Evolutionary conservation across 2,888 invertebrate genomes (phyloP).

Genomic region (Cataglyphis livida): DNA sequence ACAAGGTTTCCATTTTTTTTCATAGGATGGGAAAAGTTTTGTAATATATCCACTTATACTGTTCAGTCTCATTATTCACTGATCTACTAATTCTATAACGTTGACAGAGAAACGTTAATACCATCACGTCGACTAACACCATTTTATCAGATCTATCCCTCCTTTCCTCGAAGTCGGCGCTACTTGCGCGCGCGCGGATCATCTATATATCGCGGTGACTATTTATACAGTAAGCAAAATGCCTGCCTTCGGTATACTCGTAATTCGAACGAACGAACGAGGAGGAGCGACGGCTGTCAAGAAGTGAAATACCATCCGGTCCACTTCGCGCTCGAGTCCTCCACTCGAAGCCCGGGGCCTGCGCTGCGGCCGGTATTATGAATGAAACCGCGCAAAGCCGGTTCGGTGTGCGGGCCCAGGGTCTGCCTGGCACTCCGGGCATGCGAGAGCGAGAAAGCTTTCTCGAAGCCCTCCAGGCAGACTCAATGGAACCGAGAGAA

Average conservation of each 20-base stretch:
- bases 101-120: slow-evolving; percentile 28
- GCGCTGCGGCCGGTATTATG: slow-evolving; percentile 70
- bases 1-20: not conserved
- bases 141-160: slow-evolving; percentile 25
- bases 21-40: not conserved
- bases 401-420: slow-evolving; percentile 54
- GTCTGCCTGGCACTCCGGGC: slow-evolving; percentile 36
- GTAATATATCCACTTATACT: slow-evolving; percentile 20
- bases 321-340: slow-evolving; percentile 75
- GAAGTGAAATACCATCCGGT: slow-evolving; percentile 81
- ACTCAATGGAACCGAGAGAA: slow-evolving; percentile 79
- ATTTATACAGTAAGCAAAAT: slow-evolving; percentile 76
- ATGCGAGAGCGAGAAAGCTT: slow-evolving; percentile 63
- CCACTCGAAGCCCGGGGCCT: slow-evolving; percentile 76
- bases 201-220: slow-evolving; percentile 65
- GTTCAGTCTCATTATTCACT: slow-evolving; percentile 25
- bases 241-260: slow-evolving; percentile 64
- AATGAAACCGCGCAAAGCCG: slow-evolving; percentile 76
- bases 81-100: slow-evolving; percentile 39
- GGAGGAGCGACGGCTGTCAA: slow-evolving; percentile 75
- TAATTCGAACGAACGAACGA: slow-evolving; percentile 70
- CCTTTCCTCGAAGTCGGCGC: slow-evolving; percentile 15
- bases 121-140: slow-evolving; percentile 6
- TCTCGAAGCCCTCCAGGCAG: slow-evolving; percentile 64
- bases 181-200: slow-evolving; percentile 24